A percentile compares a stretch with the other conserved stretches of the same genome.
Evolutionary conservation across 2,113 vertebrate species (phyloP).

Genomic region (Bufo gargarizans): DNA sequence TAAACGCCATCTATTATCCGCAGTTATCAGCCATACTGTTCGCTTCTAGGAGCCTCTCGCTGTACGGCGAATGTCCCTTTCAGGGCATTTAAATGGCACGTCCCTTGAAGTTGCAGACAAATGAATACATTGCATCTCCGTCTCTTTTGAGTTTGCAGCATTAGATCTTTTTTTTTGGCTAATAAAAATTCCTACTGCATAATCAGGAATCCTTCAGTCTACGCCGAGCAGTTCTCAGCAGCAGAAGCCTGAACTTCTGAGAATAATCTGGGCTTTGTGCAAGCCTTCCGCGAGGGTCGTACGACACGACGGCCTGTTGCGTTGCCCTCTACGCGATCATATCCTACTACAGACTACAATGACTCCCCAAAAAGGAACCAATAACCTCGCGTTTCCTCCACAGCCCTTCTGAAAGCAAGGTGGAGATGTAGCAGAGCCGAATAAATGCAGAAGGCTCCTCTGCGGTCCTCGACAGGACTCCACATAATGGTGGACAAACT

Average conservation of each 20-base stretch:
- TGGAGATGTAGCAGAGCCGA: not conserved
- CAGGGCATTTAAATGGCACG: not conserved
- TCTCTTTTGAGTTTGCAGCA: not conserved
- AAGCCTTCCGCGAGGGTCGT: not conserved
- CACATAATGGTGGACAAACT: not conserved
- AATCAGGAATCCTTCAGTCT: not conserved
- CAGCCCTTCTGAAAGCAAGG: not conserved
- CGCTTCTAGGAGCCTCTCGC: too few species aligned
- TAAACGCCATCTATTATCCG: not conserved
- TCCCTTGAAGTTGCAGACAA: not conserved
- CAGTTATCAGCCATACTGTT: too few species aligned
- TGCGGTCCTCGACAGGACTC: too few species aligned
- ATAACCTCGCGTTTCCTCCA: not conserved
- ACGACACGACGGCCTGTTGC: not conserved
- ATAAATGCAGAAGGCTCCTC: not conserved
- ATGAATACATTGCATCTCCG: not conserved
- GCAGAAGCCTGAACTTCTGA: not conserved
- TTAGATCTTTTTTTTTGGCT: not conserved
- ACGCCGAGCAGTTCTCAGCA: not conserved
- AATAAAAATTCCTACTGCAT: constrained; percentile 19
- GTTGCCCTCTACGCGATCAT: not conserved
- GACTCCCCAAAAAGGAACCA: not conserved
- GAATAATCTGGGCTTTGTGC: not conserved
- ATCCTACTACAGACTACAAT: not conserved
- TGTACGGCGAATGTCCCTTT: not conserved